These are phyloP conservation scores for Apocheima hispidaria DNA, from an alignment of 2,888 invertebrate species.

Conservation along the genomic window DNA sequence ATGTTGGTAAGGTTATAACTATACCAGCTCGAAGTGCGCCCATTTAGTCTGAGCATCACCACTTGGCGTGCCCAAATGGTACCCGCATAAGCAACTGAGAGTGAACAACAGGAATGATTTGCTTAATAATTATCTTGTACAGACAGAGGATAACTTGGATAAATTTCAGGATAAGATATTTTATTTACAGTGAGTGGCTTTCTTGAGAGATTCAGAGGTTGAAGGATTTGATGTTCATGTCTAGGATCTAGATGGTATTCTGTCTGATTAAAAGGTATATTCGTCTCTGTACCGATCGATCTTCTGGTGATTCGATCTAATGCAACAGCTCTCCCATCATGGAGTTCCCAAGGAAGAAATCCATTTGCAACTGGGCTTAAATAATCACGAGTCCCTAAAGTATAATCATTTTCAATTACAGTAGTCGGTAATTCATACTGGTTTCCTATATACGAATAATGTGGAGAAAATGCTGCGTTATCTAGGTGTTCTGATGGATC, in stretches of 20 bases:
- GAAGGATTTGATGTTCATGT: neutral
- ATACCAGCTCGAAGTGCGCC: no score
- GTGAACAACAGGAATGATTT: neutral
- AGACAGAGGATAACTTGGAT: neutral
- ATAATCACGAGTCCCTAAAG: neutral
- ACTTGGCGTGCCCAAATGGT: no score
- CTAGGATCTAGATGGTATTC: neutral
- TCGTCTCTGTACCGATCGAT: neutral
- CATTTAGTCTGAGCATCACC: no score
- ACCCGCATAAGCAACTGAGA: neutral
- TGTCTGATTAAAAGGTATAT: neutral
- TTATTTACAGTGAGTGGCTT: neutral
- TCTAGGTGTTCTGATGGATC: neutral
- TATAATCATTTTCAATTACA: neutral
- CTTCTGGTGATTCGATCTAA: neutral
- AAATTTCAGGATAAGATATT: neutral
- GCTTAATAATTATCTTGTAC: conserved; percentile 4
- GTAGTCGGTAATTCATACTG: neutral
- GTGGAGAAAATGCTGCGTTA: neutral
- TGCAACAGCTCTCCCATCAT: neutral
- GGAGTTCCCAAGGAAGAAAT: neutral
- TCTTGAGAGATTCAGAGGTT: neutral
- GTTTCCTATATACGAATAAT: conserved; percentile 1
- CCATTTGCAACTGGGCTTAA: neutral
- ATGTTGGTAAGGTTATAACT: no score